A percentile compares a stretch with the other conserved stretches of the same genome.
phyloP scores from a whole-genome alignment of 2,797 vertebrate species.

The Pangasius krempfi region DNA sequence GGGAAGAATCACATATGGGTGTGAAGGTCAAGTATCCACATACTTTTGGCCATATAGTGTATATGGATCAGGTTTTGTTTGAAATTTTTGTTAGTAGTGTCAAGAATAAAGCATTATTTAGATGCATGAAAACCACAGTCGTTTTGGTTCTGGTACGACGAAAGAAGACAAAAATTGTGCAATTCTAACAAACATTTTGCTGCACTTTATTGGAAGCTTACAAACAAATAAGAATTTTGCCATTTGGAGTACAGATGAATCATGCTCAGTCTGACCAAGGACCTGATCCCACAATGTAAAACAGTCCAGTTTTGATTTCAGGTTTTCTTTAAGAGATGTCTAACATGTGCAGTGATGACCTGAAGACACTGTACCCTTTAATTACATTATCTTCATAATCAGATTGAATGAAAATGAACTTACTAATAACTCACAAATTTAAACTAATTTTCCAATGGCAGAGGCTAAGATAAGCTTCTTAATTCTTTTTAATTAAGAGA shows the following conservation, averaged over 20 bases:
- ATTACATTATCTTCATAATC: background rate
- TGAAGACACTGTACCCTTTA: background rate
- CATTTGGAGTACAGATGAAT: background rate
- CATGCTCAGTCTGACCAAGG: background rate
- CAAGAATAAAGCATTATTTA: background rate
- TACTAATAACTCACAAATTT: background rate
- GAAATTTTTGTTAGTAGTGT: background rate
- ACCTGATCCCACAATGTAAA: background rate
- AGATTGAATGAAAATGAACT: background rate
- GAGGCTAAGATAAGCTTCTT: background rate
- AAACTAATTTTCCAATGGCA: background rate
- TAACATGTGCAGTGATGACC: background rate
- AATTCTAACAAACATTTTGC: background rate
- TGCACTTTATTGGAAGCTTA: background rate
- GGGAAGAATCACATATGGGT: background rate
- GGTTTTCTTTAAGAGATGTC: background rate
- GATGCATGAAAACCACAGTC: background rate
- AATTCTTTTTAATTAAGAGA: background rate
- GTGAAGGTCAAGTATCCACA: background rate
- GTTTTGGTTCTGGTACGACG: background rate
- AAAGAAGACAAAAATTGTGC: background rate
- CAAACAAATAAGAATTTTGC: background rate
- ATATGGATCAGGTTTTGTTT: background rate
- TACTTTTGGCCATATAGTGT: too few relatives aligned
- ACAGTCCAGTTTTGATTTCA: background rate